Base-by-base conservation (phyloP, 1,140 invertebrate genomes). In the Pissodes strobi region DNA sequence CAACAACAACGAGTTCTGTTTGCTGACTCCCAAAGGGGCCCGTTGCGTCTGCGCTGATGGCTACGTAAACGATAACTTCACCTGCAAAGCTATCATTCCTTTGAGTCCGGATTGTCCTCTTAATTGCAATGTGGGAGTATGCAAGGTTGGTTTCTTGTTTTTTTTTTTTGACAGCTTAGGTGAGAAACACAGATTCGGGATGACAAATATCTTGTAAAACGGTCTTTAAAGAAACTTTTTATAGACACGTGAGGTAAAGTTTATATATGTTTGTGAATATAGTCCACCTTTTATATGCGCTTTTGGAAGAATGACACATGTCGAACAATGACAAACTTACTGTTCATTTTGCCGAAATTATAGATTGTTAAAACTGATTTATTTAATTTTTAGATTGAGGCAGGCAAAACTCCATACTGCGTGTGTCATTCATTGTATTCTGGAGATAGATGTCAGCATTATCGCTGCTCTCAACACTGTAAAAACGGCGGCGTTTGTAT, bases 41-140 rank as follows among this genome's bases (percentile, higher is more conserved):
- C 79, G 79, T 1, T 92, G 90, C 70, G 77, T 86, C 19, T 92
- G 90, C 72, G 84, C 88, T 2, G 86, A 89, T 72, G 85, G 84
- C 1, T 69, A 48, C 27, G 60, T 69, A 22, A 69, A 62, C 19
- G 64, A 66, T 19, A 66, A 64, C 53, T 34, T 69, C n/a, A 65
- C 63, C 0, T 65, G 63, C 22, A 51, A 51, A 43, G 25, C 41
- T 3, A 13, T 23, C 5, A 18, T 19, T 4, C 43, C 53, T 1
- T 18, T 41, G n/a, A 41, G 23, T 18, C 15, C 38, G 4, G 12
- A 21, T 21, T 65, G 63, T 25, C 55, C 55, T 8, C 22, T 65
- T 1, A 51, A 23, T 27, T 65, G 63, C 25, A 65, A 65, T 21
- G n/a, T 46, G 10, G 63, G 55, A 17, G 2, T 21, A 5, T 65